These are phyloP conservation scores for Caenorhabditis parvicauda DNA, from an alignment of 2,888 invertebrate species.

Conservation along the genomic window DNA sequence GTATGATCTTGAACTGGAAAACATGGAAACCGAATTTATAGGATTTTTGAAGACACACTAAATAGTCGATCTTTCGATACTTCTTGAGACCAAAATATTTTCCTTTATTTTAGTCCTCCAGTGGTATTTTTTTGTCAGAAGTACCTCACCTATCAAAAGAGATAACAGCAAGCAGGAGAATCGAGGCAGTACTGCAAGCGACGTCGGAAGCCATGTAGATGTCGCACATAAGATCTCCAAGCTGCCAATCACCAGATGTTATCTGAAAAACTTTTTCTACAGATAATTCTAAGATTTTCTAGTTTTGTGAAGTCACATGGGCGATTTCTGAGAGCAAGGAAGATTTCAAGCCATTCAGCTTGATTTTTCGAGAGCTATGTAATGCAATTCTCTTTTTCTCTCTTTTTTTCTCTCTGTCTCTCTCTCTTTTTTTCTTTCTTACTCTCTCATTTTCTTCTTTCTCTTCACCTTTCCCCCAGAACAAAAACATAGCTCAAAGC, in stretches of 20 bases:
- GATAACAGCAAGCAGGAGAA: slow-evolving; percentile 67
- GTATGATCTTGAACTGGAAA: too few species aligned
- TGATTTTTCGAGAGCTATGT: too few species aligned
- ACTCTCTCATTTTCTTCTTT: too few species aligned
- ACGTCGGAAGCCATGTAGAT: slow-evolving; percentile 67
- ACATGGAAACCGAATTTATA: too few species aligned
- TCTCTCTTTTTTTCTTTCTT: background rate
- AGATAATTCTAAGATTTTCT: background rate
- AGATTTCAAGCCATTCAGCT: too few species aligned
- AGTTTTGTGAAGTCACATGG: too few species aligned
- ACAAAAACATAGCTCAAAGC: too few species aligned
- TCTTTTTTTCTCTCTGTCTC: background rate
- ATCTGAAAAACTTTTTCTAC: slow-evolving; percentile 58
- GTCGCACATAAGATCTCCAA: slow-evolving; percentile 66
- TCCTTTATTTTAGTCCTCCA: background rate
- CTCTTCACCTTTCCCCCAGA: too few species aligned
- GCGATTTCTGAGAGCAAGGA: too few species aligned
- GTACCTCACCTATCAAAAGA: slow-evolving; percentile 66
- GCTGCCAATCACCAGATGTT: slow-evolving; percentile 64
- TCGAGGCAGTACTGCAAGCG: slow-evolving; percentile 67
- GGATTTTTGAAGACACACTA: too few species aligned
- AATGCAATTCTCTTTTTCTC: background rate
- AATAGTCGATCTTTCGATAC: too few species aligned
- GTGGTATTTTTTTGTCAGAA: background rate
- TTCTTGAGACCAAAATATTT: too few species aligned